A percentile compares a stretch with the other conserved stretches of the same genome.
Conservation (phyloP, 2,113 vertebrate species). For the Gobius niger region DNA sequence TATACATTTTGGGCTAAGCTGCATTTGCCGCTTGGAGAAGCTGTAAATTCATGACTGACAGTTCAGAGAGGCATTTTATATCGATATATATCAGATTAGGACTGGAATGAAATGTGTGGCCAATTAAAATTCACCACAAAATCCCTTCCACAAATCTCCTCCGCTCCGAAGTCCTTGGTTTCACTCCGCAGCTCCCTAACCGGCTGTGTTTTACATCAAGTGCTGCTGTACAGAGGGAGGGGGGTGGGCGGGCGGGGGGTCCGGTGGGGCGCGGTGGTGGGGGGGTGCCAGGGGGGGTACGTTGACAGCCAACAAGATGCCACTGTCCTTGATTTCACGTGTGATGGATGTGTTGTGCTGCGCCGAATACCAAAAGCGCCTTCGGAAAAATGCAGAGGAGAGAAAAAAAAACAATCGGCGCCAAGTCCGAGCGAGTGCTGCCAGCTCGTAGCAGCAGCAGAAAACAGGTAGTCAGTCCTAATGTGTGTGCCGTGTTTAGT, state of each 20-base stretch:
- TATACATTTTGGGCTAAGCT: neutral
- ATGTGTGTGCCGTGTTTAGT: constrained; percentile 30
- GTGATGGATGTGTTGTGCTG: constrained; percentile 22
- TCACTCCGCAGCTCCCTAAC: neutral
- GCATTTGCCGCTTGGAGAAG: neutral
- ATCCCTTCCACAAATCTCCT: neutral
- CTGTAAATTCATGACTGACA: neutral
- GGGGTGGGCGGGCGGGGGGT: too few relatives aligned
- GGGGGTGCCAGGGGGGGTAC: constrained; percentile 19
- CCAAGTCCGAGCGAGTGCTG: neutral
- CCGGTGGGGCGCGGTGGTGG: neutral
- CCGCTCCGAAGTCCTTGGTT: neutral
- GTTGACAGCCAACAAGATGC: constrained; percentile 28
- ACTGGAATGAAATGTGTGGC: constrained; percentile 15
- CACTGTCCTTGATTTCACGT: constrained; percentile 22
- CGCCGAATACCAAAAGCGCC: constrained; percentile 26
- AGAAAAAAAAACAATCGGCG: neutral
- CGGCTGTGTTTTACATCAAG: constrained; percentile 21
- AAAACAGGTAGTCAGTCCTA: neutral
- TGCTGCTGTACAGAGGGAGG: neutral
- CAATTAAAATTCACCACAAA: constrained; percentile 6
- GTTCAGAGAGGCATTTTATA: neutral
- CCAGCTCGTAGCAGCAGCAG: neutral
- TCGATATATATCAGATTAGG: constrained; percentile 2
- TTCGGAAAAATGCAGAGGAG: constrained; percentile 22